These are phyloP conservation scores for Lithodes maja DNA, from an alignment of 2,888 invertebrate genomes.

Conservation along the genomic window DNA sequence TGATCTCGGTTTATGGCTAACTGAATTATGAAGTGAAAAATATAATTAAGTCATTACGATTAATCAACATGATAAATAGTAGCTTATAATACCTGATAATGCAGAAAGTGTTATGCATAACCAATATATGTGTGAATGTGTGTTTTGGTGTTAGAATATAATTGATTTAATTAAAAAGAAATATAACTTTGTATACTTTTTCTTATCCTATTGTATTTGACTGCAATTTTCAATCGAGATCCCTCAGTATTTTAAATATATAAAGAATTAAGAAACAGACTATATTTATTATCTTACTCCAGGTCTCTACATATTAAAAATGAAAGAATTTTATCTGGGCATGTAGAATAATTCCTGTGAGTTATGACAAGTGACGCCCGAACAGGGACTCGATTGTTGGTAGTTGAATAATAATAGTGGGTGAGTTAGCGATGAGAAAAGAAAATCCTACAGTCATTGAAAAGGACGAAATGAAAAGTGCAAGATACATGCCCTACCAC, in stretches of 20 bases:
- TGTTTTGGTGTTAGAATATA: neutral
- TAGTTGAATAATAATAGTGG: neutral
- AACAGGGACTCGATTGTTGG: conserved; percentile 1
- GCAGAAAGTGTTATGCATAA: too few relatives aligned
- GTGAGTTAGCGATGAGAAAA: neutral
- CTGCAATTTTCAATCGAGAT: neutral
- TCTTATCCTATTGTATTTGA: neutral
- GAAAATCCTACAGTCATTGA: neutral
- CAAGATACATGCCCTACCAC: too few relatives aligned
- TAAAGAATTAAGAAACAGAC: too few relatives aligned
- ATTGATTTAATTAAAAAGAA: neutral
- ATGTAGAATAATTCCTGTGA: neutral
- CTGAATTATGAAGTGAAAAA: too few relatives aligned
- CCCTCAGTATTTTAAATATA: neutral
- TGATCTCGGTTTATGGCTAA: too few relatives aligned
- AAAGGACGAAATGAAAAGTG: too few relatives aligned
- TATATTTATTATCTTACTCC: neutral
- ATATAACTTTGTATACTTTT: neutral
- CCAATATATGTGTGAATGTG: neutral
- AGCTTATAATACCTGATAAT: too few relatives aligned
- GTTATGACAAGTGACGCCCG: neutral
- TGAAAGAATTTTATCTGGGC: too few relatives aligned
- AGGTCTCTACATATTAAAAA: neutral
- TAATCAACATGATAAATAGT: too few relatives aligned
- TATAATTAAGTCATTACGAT: too few relatives aligned